Percentiles rank a stretch among this genome's conserved stretches.
phyloP scores from a whole-genome alignment of 2,888 invertebrate genomes.

The Acrocera orbiculus region DNA sequence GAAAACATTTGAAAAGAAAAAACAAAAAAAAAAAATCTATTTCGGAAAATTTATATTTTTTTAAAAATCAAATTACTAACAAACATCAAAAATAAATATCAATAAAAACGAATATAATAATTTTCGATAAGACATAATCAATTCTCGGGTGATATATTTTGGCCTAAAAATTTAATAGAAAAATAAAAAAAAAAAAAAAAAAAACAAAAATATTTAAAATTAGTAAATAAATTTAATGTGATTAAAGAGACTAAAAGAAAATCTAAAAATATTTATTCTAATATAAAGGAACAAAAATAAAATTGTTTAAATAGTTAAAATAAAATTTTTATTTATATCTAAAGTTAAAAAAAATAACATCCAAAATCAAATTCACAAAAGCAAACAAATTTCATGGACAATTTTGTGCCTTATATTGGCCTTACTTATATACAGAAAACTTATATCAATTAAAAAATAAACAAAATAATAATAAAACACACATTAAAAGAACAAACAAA shows the following conservation, averaged over 20 bases:
- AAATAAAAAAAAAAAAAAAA: slow-evolving; percentile 9
- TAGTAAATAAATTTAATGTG: slow-evolving; percentile 3
- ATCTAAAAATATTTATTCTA: neutral
- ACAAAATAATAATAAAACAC: slow-evolving; percentile 8
- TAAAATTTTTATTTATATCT: neutral
- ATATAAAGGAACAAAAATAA: neutral
- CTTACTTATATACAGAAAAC: slow-evolving; percentile 13
- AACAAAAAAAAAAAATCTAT: slow-evolving; percentile 1
- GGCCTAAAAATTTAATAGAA: slow-evolving; percentile 6
- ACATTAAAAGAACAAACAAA: slow-evolving; percentile 9
- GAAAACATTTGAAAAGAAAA: neutral
- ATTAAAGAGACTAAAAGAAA: slow-evolving; percentile 4
- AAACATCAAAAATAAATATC: neutral
- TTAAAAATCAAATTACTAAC: neutral
- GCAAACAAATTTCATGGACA: slow-evolving; percentile 10
- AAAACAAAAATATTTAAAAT: slow-evolving; percentile 4
- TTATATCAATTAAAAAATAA: slow-evolving; percentile 7
- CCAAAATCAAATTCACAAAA: slow-evolving; percentile 3
- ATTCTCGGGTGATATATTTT: slow-evolving; percentile 10
- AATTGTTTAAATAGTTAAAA: neutral
- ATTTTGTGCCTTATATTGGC: slow-evolving; percentile 19
- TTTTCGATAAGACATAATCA: neutral
- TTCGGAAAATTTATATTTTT: slow-evolving; percentile 4
- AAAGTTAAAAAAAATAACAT: neutral
- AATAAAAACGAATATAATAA: slow-evolving; percentile 1